These are phyloP conservation scores for Lutjanus erythropterus DNA, from an alignment of 2,113 vertebrate species.

Conservation along the genomic window DNA sequence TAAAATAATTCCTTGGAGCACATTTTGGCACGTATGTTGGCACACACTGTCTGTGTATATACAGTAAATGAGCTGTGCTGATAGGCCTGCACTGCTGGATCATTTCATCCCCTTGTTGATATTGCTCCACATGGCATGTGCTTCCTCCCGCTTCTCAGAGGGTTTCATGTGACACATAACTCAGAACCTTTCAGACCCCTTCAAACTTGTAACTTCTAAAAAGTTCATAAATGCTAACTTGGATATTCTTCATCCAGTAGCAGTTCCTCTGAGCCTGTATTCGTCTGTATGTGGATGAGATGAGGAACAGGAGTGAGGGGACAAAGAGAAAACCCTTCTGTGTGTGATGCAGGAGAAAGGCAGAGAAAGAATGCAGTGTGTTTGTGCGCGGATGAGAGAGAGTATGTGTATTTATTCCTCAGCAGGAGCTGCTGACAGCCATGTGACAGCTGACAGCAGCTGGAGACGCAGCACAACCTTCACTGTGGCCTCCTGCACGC, in stretches of 20 bases:
- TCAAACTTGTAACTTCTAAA: not conserved
- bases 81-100: not conserved
- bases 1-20: not conserved
- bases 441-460: conserved; percentile 75
- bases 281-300: not conserved
- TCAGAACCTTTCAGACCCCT: not conserved
- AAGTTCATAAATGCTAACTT: not conserved
- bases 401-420: conserved; percentile 52
- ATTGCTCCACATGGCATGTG: not conserved
- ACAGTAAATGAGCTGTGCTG: not conserved
- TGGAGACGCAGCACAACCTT: conserved; percentile 61
- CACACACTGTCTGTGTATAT: not conserved
- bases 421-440: conserved; percentile 70
- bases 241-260: not conserved
- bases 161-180: not conserved
- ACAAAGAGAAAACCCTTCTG: not conserved
- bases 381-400: not conserved
- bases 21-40: not conserved
- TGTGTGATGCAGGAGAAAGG: not conserved
- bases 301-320: not conserved
- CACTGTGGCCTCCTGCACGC: conserved; percentile 23
- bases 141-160: not conserved
- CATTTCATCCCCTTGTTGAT: not conserved
- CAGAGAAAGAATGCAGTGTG: not conserved
- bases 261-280: not conserved